Base-by-base conservation (phyloP, 2,888 invertebrate species). In the Bhutanitis thaidina region DNA sequence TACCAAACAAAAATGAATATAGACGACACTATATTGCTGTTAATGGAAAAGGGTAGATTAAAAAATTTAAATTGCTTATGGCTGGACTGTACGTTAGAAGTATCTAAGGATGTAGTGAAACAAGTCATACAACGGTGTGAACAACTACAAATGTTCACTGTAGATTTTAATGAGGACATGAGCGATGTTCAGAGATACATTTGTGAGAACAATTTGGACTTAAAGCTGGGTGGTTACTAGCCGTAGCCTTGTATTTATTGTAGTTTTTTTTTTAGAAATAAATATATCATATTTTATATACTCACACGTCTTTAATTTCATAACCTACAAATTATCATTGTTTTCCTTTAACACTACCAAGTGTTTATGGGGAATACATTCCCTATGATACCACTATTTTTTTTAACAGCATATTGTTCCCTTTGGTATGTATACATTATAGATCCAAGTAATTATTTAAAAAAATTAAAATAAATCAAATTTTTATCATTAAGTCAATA, bases 41-140 rank as follows among this genome's bases (percentile, higher is more conserved):
- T 88, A 54, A 59, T 89, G 56, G 64, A 74, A 15, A 82, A 74
- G 52, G 84, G 85, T 52, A 70, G 71, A 65, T 73, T 90, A 32
- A 79, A 63, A 43, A 77, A 80, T 59, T 56, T 90, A 1, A 64
- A 64, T 39, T 72, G 69, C 59, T 64, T 90, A 45, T 89, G 89
- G 88, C 69, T 90, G 58, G 90, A 90, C 58, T 88, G 87, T 59
- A 87, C 89, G 3, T 69, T 89, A 43, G 82, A 80, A 55, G 80
- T 90, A 12, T 83, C 89, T 0, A 81, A 78, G 49, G 62, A 69
- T 43, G 79, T 83, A 25, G 75, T 86, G 3, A 80, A 72, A 60
- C 67, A 77, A 58, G 62, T 88, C 41, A 85, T 90, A 48, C 74
- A 81, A 44, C 59, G 58, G 50, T 90, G 89, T 60, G 77, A 79